Conservation (phyloP, 2,888 invertebrate genomes). For the Automeris io region DNA sequence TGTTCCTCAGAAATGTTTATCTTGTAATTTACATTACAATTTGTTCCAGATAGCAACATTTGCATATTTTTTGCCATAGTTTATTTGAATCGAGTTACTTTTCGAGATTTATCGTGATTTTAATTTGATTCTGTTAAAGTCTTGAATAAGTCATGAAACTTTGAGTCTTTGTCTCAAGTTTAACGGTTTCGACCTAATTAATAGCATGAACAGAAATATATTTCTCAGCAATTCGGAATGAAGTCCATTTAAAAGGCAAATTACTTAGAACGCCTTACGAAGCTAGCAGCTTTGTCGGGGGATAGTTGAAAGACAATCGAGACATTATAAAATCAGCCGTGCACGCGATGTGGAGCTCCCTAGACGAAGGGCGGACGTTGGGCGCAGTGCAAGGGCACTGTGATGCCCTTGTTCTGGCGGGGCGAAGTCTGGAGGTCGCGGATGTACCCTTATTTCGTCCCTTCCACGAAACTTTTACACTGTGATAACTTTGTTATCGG, state of each 20-base stretch:
- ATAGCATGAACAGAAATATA: neutral
- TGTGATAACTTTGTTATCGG: conserved; percentile 23
- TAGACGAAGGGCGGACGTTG: conserved; percentile 44
- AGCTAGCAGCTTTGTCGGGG: conserved; percentile 16
- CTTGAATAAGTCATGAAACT: neutral
- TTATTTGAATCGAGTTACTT: neutral
- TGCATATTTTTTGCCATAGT: neutral
- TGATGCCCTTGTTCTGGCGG: conserved; percentile 55
- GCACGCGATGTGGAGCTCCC: conserved; percentile 13
- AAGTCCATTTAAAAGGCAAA: too few species aligned
- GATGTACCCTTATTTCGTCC: conserved; percentile 55
- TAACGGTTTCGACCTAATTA: neutral
- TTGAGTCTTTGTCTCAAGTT: neutral
- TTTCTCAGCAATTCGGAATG: too few species aligned
- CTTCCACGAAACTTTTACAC: conserved; percentile 26
- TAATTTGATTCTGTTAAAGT: conserved; percentile 5
- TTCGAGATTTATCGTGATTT: neutral
- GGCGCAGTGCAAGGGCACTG: conserved; percentile 60
- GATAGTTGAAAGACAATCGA: conserved; percentile 17
- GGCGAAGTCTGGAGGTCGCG: conserved; percentile 70
- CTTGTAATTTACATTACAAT: too few species aligned
- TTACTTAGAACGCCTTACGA: neutral
- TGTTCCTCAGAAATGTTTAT: too few species aligned
- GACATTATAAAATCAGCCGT: conserved; percentile 16
- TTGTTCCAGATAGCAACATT: too few species aligned